These are phyloP conservation scores for Mus caroli DNA, from an alignment of 2,797 vertebrate genomes.

Conservation along the genomic window DNA sequence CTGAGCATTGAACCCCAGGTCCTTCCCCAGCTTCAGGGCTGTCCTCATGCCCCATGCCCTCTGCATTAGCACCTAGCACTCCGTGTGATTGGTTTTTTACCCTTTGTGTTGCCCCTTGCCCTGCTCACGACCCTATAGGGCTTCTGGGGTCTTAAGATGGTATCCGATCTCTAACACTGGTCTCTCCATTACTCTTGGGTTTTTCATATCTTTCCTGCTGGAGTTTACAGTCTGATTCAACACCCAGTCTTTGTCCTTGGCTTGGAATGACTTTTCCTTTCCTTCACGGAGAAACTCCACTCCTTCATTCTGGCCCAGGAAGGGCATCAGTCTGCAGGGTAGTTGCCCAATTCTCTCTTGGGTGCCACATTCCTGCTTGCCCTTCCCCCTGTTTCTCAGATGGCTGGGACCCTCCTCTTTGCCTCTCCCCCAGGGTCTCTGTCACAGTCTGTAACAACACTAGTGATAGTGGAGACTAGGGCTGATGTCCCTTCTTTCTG, in stretches of 20 bases:
- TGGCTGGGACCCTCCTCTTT: fast-evolving
- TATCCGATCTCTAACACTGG: no score
- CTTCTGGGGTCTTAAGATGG: not conserved
- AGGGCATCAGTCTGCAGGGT: not conserved
- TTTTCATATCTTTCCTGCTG: not conserved
- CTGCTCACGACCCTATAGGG: not conserved
- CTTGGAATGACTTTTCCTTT: not conserved
- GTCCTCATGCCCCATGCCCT: not conserved
- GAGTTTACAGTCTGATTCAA: not conserved
- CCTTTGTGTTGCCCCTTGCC: fast-evolving
- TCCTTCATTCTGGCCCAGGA: not conserved
- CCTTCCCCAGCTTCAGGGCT: no score
- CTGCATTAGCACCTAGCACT: not conserved
- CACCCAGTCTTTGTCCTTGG: fast-evolving
- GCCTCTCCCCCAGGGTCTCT: not conserved
- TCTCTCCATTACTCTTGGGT: fast-evolving
- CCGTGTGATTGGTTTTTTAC: no score
- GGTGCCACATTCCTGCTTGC: not conserved
- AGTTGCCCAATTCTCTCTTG: not conserved
- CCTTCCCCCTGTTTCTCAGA: not conserved
- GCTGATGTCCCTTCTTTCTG: not conserved
- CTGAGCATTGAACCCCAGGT: not conserved
- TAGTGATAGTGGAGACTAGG: not conserved
- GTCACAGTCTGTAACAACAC: not conserved
- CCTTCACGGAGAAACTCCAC: not conserved